Percentiles rank a stretch among this genome's conserved stretches.
Conservation (phyloP, 2,888 invertebrate genomes). For the Philereme transversata region DNA sequence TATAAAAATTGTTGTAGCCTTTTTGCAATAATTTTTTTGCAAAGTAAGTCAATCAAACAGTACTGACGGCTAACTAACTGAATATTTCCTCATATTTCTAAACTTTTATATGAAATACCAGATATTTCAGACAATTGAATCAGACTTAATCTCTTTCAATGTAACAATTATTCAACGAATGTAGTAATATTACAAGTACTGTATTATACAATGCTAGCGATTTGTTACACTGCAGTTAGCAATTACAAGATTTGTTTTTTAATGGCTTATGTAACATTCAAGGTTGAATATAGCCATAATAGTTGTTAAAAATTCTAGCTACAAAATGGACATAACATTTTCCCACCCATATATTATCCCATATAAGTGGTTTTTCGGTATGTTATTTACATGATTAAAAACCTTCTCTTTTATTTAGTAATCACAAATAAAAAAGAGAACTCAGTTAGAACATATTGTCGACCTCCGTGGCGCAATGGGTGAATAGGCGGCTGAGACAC, state of each 20-base stretch:
- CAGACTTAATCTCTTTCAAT: constrained; percentile 13
- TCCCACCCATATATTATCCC: too few species aligned
- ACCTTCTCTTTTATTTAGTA: too few species aligned
- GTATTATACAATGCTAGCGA: constrained; percentile 12
- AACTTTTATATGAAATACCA: constrained; percentile 10
- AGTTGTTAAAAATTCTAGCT: too few species aligned
- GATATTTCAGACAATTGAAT: constrained; percentile 4
- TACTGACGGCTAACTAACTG: not conserved
- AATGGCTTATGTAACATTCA: not conserved
- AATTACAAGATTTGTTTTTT: constrained; percentile 4
- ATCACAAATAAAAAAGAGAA: too few species aligned
- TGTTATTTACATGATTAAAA: too few species aligned
- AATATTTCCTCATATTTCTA: constrained; percentile 17
- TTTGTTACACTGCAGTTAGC: constrained; percentile 7
- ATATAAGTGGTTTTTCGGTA: too few species aligned
- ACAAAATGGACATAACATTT: too few species aligned
- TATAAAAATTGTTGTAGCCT: too few species aligned
- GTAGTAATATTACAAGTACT: constrained; percentile 7
- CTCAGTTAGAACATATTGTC: too few species aligned
- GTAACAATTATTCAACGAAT: constrained; percentile 26
- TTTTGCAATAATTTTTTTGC: too few species aligned
- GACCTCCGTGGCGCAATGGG: too few species aligned
- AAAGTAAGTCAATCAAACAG: not conserved
- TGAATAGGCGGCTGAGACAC: too few species aligned
- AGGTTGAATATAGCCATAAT: not conserved